phyloP scores from a whole-genome alignment of 2,113 vertebrate genomes.

The Mirza zaza region DNA sequence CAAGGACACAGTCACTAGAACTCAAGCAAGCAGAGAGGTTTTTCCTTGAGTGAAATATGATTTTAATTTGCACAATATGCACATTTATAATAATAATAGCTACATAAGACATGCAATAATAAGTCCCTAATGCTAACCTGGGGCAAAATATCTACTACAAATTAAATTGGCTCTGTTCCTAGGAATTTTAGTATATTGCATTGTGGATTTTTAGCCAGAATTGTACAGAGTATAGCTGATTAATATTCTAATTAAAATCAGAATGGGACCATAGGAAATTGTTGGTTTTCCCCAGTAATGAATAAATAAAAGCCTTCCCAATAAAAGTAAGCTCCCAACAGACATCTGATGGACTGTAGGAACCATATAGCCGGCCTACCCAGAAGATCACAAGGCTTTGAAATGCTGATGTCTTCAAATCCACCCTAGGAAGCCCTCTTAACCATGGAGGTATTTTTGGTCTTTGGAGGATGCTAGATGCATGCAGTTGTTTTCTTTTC shows the following conservation, averaged over 20 bases:
- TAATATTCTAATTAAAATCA: constrained; percentile 75
- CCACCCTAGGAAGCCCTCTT: background rate
- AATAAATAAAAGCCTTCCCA: constrained; percentile 55
- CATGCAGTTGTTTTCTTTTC: background rate
- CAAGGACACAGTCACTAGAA: constrained; percentile 13
- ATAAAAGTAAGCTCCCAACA: background rate
- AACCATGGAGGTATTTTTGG: background rate
- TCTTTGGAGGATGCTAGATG: background rate
- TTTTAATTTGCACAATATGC: constrained; percentile 67
- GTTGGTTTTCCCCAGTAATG: constrained; percentile 31
- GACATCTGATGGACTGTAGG: background rate
- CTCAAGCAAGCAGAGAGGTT: background rate
- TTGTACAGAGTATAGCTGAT: constrained; percentile 54
- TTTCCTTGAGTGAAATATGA: constrained; percentile 61
- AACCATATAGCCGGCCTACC: background rate
- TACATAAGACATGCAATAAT: constrained; percentile 33
- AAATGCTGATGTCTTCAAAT: background rate
- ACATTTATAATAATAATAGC: constrained; percentile 74
- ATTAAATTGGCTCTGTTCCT: constrained; percentile 74
- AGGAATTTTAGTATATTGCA: constrained; percentile 64
- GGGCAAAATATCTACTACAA: constrained; percentile 75
- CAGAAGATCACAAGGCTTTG: background rate
- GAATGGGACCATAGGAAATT: constrained; percentile 54
- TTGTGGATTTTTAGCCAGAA: constrained; percentile 67
- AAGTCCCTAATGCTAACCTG: constrained; percentile 69